phyloP scores from a whole-genome alignment of 1,140 invertebrate genomes.

The Orchesella cincta region DNA sequence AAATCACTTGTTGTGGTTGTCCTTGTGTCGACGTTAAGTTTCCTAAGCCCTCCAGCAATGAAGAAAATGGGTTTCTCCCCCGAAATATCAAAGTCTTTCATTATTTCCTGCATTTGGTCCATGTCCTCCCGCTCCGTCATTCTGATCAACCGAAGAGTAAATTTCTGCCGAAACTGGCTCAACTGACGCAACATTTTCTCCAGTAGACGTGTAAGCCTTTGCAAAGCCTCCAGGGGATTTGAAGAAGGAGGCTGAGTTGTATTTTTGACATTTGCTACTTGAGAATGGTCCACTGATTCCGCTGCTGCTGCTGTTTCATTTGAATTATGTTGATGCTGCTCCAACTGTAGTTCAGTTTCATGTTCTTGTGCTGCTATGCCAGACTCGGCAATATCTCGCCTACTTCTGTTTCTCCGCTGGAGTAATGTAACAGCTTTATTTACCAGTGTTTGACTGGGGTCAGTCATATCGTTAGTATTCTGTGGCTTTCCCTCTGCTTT shows the following conservation, averaged over 20 bases:
- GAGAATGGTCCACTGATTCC: neutral
- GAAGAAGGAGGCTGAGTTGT: neutral
- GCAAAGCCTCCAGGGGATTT: neutral
- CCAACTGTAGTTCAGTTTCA: neutral
- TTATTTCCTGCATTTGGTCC: slow-evolving; percentile 34
- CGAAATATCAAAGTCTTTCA: slow-evolving; percentile 40
- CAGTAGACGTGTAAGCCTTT: neutral
- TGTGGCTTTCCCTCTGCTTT: neutral
- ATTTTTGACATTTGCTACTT: neutral
- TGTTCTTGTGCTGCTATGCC: neutral
- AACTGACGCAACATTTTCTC: slow-evolving; percentile 30
- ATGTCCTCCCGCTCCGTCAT: slow-evolving; percentile 37
- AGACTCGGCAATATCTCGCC: neutral
- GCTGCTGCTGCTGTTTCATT: neutral
- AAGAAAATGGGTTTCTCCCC: slow-evolving; percentile 38
- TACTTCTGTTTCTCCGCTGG: neutral
- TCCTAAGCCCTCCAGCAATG: slow-evolving; percentile 33
- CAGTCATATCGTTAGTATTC: slow-evolving; percentile 19
- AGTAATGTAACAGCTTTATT: neutral
- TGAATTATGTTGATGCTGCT: neutral
- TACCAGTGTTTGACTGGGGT: neutral
- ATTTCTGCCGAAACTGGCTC: slow-evolving; percentile 26
- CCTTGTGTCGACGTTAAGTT: neutral
- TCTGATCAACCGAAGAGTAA: slow-evolving; percentile 35
- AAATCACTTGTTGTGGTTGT: neutral